phyloP scores from a whole-genome alignment of 2,113 vertebrate genomes.

The Meriones unguiculatus region DNA sequence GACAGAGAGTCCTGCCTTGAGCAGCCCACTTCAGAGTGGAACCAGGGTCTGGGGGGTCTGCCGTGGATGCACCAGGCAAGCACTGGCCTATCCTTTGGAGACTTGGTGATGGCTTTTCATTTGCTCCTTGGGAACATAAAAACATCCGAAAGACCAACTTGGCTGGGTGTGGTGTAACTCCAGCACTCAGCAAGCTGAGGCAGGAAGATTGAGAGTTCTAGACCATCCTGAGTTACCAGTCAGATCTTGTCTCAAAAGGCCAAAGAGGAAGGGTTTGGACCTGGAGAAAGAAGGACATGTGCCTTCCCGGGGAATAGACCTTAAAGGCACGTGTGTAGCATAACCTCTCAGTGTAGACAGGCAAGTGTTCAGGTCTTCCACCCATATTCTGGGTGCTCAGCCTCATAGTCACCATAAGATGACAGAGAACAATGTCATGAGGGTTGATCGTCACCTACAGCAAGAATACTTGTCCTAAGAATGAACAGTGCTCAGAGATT shows the following conservation, averaged over 20 bases:
- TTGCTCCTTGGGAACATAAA: not conserved
- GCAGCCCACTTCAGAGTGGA: not conserved
- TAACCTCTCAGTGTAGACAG: not conserved
- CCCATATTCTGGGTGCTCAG: not conserved
- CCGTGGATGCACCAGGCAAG: not conserved
- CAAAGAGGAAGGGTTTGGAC: not conserved
- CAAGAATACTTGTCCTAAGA: not conserved
- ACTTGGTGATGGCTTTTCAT: not conserved
- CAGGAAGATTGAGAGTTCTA: not conserved
- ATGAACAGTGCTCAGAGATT: not conserved
- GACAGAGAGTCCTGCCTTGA: not conserved
- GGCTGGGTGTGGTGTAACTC: not conserved
- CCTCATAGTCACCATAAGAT: not conserved
- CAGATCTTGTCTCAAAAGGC: not conserved
- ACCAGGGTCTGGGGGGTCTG: not conserved
- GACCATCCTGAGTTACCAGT: not conserved
- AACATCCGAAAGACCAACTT: not conserved
- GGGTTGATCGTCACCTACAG: not conserved
- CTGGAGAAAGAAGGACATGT: not conserved
- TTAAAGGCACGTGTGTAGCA: not conserved
- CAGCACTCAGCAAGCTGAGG: not conserved
- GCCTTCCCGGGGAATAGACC: not conserved
- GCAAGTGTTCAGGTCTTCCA: not conserved
- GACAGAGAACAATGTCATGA: not conserved
- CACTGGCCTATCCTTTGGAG: not conserved